These are phyloP conservation scores for Corvus hawaiiensis DNA, from an alignment of 2,113 vertebrate species.

Conservation along the genomic window DNA sequence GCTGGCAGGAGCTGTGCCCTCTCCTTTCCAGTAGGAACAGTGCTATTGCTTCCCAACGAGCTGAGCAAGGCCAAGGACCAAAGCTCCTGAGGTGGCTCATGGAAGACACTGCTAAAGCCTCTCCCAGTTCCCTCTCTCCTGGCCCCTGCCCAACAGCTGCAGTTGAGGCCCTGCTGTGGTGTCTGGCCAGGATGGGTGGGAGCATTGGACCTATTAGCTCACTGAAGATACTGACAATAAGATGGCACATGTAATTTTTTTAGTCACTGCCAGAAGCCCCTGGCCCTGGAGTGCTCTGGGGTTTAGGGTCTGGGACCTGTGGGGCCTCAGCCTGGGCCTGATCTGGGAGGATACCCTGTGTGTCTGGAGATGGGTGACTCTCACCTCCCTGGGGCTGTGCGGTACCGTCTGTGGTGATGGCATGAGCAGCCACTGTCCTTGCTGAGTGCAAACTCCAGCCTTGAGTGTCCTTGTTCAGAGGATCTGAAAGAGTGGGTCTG, in stretches of 20 bases:
- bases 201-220: fast-evolving
- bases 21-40: no score
- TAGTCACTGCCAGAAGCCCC: neutral
- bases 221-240: no score
- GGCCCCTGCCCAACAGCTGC: neutral
- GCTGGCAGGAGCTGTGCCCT: neutral
- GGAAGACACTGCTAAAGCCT: neutral
- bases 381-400: fast-evolving
- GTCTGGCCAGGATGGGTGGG: neutral
- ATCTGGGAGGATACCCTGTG: neutral
- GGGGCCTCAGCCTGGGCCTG: neutral
- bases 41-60: fast-evolving
- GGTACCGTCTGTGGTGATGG: fast-evolving
- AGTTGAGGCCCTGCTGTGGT: fast-evolving
- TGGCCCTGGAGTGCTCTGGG: fast-evolving
- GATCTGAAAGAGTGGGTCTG: neutral
- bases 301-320: neutral
- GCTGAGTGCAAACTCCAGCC: neutral
- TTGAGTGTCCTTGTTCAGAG: neutral
- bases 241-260: neutral
- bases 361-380: neutral
- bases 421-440: neutral
- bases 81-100: fast-evolving
- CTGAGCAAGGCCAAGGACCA: neutral
- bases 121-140: neutral